These are phyloP conservation scores for Pipistrellus pygmaeus DNA, from an alignment of 2,797 vertebrate species.

Conservation along the genomic window DNA sequence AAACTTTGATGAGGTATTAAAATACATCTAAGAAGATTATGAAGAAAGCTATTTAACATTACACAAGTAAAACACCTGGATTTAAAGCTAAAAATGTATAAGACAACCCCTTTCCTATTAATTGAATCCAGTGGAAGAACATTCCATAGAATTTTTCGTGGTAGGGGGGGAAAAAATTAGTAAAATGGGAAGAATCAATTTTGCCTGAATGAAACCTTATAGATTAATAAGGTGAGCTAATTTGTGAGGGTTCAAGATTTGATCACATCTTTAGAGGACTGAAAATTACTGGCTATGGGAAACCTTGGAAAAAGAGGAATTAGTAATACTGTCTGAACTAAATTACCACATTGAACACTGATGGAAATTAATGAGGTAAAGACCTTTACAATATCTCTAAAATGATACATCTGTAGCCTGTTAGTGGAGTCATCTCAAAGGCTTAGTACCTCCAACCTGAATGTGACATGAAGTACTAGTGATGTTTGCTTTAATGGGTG, in stretches of 20 bases:
- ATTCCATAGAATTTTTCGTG: background rate
- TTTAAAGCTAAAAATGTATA: background rate
- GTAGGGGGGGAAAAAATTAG: background rate
- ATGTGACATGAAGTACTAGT: background rate
- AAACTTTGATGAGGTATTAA: background rate
- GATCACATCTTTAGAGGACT: background rate
- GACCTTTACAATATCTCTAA: background rate
- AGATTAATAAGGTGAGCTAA: background rate
- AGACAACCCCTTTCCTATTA: background rate
- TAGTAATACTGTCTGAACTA: background rate
- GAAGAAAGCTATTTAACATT: background rate
- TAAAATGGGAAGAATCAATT: background rate
- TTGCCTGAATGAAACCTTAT: background rate
- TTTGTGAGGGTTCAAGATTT: background rate
- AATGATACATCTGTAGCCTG: background rate
- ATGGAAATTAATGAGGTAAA: background rate
- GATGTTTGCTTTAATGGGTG: background rate
- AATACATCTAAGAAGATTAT: background rate
- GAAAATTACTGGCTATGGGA: background rate
- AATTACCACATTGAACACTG: background rate
- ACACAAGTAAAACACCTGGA: background rate
- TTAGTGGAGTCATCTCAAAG: background rate
- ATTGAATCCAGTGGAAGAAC: background rate
- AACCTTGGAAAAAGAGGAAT: background rate
- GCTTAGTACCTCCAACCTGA: background rate